phyloP scores from a whole-genome alignment of 2,113 vertebrate genomes.

The Leucopsar rothschildi region DNA sequence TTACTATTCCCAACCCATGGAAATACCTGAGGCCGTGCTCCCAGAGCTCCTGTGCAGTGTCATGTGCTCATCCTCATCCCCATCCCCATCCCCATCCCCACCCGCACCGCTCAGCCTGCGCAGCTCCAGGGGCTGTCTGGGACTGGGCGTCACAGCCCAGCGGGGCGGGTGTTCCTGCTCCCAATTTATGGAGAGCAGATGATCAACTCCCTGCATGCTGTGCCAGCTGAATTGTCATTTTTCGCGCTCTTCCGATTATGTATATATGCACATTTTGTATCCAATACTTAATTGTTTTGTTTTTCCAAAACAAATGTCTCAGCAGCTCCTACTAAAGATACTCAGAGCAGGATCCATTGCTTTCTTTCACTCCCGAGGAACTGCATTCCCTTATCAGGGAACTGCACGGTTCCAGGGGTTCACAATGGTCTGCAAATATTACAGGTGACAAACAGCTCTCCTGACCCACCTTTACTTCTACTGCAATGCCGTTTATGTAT shows the following conservation, averaged over 20 bases:
- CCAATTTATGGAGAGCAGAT: neutral
- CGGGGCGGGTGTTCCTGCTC: neutral
- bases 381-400: neutral
- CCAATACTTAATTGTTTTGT: neutral
- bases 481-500: fast-evolving
- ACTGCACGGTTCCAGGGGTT: neutral
- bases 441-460: neutral
- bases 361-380: neutral
- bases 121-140: neutral
- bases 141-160: neutral
- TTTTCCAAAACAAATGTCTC: neutral
- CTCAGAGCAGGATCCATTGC: neutral
- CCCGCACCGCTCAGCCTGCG: neutral
- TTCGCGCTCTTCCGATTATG: neutral
- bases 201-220: neutral
- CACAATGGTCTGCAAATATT: neutral
- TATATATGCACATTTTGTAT: neutral
- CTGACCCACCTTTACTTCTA: fast-evolving
- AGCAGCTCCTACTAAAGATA: neutral
- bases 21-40: neutral
- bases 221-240: neutral
- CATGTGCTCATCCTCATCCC: neutral
- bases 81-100: neutral
- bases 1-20: neutral
- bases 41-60: neutral